Base-by-base conservation (phyloP, 2,113 vertebrate genomes). In the Calidris pugnax region DNA sequence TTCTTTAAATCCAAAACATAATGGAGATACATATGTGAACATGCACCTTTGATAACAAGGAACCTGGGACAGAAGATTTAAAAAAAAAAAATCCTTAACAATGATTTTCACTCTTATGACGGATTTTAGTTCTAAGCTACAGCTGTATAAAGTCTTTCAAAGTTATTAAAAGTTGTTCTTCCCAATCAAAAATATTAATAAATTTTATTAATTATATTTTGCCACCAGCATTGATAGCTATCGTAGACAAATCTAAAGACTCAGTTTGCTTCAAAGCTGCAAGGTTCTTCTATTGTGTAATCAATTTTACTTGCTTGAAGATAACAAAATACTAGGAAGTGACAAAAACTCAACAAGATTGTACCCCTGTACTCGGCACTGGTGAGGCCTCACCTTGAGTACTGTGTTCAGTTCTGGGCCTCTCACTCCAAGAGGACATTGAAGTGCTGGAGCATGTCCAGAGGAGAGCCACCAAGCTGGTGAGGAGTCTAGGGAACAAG, bases 281-380 rank as follows among this genome's bases (percentile, higher is more conserved):
- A 82, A 87, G 39, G 45, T 75, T 95, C 73, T 89, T 93, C 78
- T 15, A 82, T 66, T 51, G 22, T 68, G 37, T 79, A 91, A 96
- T 97, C 81, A 93, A 95, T 96, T 95, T 90, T 82, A 79, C 62
- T 87, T 94, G 67, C 95, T 87, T 82, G 37, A 21, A 91, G 89
- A 93, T 95, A 96, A 95, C 82, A 57, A 94, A 91, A 82, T 83
- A 87, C 43, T 57, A 85, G 71, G 5, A 20, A 95, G 35, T 85
- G 74, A 85, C 3, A 2, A 57, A 87, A 91, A 73, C 41, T 30
- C 87, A 87, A 91, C 67, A 76, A 90, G 41, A 41, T 41, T 14
- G 41, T 41, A 14, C 41, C 41, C 41, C 41, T 41, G 41, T 43
- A 43, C 41, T 43, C 41, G 6, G 41, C 41, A 43, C 41, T 43